Evolutionary conservation across 2,888 invertebrate genomes (phyloP).

Genomic region (Anoplius nigerrimus): DNA sequence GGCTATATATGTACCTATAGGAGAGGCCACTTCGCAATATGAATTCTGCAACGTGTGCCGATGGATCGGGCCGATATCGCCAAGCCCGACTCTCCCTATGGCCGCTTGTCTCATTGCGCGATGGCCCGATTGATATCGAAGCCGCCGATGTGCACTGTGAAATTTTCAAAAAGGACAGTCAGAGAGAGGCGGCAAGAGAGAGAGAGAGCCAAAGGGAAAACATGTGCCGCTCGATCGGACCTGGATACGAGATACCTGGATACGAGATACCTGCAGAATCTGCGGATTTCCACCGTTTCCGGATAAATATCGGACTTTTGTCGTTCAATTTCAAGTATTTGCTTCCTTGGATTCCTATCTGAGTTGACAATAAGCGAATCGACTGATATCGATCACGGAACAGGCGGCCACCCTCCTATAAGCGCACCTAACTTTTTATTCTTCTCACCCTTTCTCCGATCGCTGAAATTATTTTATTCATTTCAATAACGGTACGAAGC

Average conservation of each 20-base stretch:
- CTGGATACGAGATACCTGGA: constrained; percentile 24
- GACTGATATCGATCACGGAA: too few species aligned
- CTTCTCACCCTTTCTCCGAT: too few species aligned
- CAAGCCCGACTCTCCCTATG: constrained; percentile 36
- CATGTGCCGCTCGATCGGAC: constrained; percentile 13
- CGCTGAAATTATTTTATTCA: too few species aligned
- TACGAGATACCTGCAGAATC: constrained; percentile 28
- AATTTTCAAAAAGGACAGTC: constrained; percentile 46
- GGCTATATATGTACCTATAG: constrained; percentile 14
- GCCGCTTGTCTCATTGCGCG: constrained; percentile 54
- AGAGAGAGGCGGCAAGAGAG: constrained; percentile 1
- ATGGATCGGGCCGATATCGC: constrained; percentile 53
- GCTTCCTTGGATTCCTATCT: too few species aligned
- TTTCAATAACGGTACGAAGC: too few species aligned
- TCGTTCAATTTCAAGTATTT: too few species aligned
- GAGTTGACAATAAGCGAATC: too few species aligned
- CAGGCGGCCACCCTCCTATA: too few species aligned
- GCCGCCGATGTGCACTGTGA: constrained; percentile 35
- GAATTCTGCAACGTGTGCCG: constrained; percentile 63
- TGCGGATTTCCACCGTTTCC: constrained; percentile 5
- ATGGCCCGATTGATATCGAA: constrained; percentile 61
- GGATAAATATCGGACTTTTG: too few species aligned
- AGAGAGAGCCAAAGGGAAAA: too few species aligned
- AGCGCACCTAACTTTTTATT: too few species aligned
- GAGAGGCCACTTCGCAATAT: constrained; percentile 52